A percentile compares a stretch with the other conserved stretches of the same genome.
These are phyloP conservation scores for Rhinoraja longicauda DNA, from an alignment of 2,797 vertebrate species.

Conservation along the genomic window DNA sequence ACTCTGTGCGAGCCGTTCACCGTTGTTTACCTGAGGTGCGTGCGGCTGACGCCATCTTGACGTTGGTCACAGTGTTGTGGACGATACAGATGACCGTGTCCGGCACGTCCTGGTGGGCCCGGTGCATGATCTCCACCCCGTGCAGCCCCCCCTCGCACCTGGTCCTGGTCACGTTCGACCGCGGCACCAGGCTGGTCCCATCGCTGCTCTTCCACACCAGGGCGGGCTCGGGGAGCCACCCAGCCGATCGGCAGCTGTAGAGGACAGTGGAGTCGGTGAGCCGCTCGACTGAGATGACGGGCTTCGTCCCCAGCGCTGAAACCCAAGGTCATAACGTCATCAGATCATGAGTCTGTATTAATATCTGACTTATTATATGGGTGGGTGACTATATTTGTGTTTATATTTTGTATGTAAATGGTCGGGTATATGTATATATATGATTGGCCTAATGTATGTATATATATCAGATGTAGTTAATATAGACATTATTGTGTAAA, in stretches of 20 bases:
- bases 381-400: too few species aligned
- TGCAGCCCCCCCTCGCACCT: background rate
- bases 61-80: background rate
- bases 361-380: too few species aligned
- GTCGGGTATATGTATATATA: too few species aligned
- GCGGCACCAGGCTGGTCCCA: background rate
- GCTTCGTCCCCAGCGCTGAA: background rate
- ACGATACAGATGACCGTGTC: background rate
- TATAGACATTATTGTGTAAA: too few species aligned
- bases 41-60: background rate
- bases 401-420: too few species aligned
- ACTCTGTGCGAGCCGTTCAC: too few species aligned
- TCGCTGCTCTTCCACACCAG: background rate
- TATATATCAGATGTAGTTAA: too few species aligned
- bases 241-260: background rate
- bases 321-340: background rate
- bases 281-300: background rate
- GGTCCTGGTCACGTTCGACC: background rate
- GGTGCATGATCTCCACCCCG: background rate
- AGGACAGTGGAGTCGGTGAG: background rate
- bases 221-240: background rate
- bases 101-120: accelerated
- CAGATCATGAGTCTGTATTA: too few species aligned
- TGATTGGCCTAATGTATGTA: too few species aligned
- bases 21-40: background rate